Base-by-base conservation (phyloP, 2,888 invertebrate genomes). In the Standfussiana lucernea region DNA sequence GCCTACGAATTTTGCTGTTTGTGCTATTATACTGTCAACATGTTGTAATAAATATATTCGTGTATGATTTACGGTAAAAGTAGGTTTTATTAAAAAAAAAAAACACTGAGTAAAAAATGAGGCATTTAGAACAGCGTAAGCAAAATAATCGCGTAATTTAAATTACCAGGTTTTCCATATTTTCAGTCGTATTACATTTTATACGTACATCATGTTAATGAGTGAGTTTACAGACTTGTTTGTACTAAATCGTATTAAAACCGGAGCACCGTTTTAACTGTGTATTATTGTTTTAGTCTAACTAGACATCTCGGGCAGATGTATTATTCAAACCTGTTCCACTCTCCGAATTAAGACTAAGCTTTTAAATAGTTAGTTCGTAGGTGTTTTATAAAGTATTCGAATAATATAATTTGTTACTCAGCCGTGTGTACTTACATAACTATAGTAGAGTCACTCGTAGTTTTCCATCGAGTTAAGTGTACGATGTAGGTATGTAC, bases 1-100 rank as follows among this genome's bases (percentile, higher is more conserved):
- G 79, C 79, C 68, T 80, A 79, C 73, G 74, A 81, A 78, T 83
- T 77, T 72, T 56, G 77, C 68, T 79, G 79, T 72, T 85, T 74
- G 66, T 68, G 50, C 32, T 56, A 21, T 70, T 61, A 15, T 73
- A 67, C n/a, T 69, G 69, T 56, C 56, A 32, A 64, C 61, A 62
- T 83, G 50, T 59, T 72, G 28, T 66, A 65, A 78, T 70, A 67
- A 67, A 50, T 50, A 83, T 74, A 56, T 73, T 68, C n/a, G 40
- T 40, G n/a, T 59, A n/a, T 35, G 28, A 64, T 15, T 47, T 50
- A 53, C 24, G 15, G 6, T 50, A 42, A 65, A 77, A 8, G 11
- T 28, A 8, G n/a, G 3, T 28, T 56, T 50, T 53, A 45, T 73
- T 18, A 53, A 37, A 70, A 35, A 40, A 70, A 45, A 74, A 35